These are phyloP conservation scores for Apodemus agrarius DNA, from an alignment of 2,797 vertebrate species.

Conservation along the genomic window DNA sequence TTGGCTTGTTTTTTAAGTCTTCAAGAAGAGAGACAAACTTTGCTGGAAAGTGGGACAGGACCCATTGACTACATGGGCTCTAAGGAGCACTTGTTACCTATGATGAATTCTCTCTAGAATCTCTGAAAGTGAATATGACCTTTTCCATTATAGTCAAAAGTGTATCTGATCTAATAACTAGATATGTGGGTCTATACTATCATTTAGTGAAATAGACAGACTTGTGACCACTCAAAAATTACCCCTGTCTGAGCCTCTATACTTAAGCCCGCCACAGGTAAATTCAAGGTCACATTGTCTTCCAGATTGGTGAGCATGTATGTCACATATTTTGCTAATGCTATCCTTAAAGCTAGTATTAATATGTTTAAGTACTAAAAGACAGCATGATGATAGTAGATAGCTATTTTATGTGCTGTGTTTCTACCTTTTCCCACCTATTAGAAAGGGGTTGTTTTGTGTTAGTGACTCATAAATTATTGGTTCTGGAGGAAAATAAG, in stretches of 20 bases:
- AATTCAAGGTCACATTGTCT: neutral
- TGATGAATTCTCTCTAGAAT: neutral
- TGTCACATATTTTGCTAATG: constrained; percentile 9
- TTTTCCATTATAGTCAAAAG: neutral
- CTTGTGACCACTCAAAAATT: neutral
- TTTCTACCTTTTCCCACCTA: neutral
- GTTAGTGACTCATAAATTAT: constrained; percentile 11
- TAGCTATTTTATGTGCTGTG: neutral
- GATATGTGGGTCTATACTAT: neutral
- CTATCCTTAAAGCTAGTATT: constrained; percentile 3
- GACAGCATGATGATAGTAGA: neutral
- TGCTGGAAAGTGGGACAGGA: neutral
- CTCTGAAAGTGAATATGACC: neutral
- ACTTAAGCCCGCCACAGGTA: neutral
- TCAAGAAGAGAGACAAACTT: neutral
- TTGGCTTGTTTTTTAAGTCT: neutral
- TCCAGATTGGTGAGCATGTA: neutral
- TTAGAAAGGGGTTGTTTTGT: neutral
- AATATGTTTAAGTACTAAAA: neutral
- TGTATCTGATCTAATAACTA: neutral
- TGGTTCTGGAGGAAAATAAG: constrained; percentile 31
- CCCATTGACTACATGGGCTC: neutral
- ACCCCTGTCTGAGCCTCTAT: neutral
- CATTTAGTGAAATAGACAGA: neutral
- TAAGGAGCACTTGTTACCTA: neutral